These are phyloP conservation scores for Tricholaema leucomelas DNA, from an alignment of 2,113 vertebrate species.

Conservation along the genomic window DNA sequence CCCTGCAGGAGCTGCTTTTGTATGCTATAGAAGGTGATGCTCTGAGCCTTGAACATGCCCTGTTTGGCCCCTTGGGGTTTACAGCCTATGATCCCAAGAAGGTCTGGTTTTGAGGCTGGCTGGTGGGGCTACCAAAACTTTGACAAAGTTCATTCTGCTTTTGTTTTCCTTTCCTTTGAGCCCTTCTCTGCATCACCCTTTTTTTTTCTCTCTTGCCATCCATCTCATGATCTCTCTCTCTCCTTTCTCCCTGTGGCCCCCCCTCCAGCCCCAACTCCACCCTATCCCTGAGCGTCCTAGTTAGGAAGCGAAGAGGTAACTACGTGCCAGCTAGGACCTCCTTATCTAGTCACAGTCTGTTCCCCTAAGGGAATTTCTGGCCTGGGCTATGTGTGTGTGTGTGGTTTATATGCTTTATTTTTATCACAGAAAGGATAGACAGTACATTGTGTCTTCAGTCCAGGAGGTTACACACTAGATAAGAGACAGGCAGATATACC, in stretches of 20 bases:
- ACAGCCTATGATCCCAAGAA: background rate
- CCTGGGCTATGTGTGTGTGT: conserved; percentile 42
- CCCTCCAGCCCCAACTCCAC: background rate
- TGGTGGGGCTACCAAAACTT: background rate
- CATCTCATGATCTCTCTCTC: background rate
- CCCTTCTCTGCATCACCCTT: rapidly evolving
- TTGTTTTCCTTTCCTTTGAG: background rate
- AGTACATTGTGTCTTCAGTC: conserved; percentile 70
- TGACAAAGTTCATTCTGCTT: background rate
- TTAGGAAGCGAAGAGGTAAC: conserved; percentile 49
- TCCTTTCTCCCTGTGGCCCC: background rate
- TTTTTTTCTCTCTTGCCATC: background rate
- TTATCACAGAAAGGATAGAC: conserved; percentile 66
- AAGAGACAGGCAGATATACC: conserved; percentile 59
- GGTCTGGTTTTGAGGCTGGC: background rate
- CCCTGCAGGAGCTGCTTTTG: background rate
- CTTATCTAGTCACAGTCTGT: conserved; percentile 74
- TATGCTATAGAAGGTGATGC: background rate
- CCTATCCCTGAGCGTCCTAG: conserved; percentile 6
- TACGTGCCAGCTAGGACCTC: conserved; percentile 65
- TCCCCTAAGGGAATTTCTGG: conserved; percentile 69
- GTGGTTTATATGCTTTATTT: conserved; percentile 69
- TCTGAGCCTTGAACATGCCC: background rate
- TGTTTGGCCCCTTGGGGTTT: background rate
- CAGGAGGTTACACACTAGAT: conserved; percentile 66